phyloP scores from a whole-genome alignment of 2,888 invertebrate species.

The Globia sparganii region DNA sequence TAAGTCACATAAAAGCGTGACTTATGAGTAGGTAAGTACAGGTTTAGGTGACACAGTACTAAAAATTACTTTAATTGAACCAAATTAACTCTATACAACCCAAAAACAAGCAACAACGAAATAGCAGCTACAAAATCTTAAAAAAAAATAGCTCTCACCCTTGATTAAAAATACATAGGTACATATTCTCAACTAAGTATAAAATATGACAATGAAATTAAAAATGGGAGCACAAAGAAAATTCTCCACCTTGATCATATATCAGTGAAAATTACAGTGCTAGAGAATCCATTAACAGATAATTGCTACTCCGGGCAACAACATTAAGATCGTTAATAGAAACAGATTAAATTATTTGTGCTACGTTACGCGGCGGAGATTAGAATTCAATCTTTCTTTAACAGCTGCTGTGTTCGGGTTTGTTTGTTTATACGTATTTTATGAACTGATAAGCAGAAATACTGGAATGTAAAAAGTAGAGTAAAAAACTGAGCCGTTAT shows the following conservation, averaged over 20 bases:
- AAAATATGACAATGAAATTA: constrained; percentile 20
- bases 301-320: constrained; percentile 75
- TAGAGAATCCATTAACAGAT: constrained; percentile 74
- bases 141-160: not conserved
- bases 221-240: constrained; percentile 34
- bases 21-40: no score
- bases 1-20: no score
- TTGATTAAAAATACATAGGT: not conserved
- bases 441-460: not conserved
- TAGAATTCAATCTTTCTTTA: constrained; percentile 49
- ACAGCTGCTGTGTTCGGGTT: constrained; percentile 2
- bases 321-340: constrained; percentile 78
- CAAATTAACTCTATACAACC: not conserved
- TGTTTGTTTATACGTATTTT: constrained; percentile 6
- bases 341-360: constrained; percentile 77
- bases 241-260: constrained; percentile 51
- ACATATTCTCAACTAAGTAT: constrained; percentile 1
- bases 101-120: not conserved
- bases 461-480: not conserved
- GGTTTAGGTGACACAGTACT: not conserved
- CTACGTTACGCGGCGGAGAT: constrained; percentile 50
- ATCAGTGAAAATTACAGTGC: constrained; percentile 70
- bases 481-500: not conserved
- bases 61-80: not conserved
- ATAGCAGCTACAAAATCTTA: not conserved